Percentiles rank a stretch among this genome's conserved stretches.
phyloP scores from a whole-genome alignment of 2,888 invertebrate genomes.

The Gari tellinella region DNA sequence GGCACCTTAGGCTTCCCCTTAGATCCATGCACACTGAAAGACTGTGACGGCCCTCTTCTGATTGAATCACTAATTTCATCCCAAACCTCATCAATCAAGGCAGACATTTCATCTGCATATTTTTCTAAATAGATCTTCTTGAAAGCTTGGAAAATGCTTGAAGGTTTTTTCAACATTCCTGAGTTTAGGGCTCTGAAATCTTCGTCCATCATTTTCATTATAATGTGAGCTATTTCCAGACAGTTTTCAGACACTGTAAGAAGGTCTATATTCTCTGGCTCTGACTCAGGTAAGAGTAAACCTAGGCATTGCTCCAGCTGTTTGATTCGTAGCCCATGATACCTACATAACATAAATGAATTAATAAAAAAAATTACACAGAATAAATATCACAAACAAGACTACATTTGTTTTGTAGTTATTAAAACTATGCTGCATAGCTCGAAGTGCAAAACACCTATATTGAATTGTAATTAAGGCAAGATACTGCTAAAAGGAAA shows the following conservation, averaged over 20 bases:
- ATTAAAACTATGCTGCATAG: too few species aligned
- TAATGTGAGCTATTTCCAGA: slow-evolving; percentile 67
- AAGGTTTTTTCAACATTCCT: slow-evolving; percentile 77
- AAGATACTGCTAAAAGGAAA: too few species aligned
- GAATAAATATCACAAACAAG: neutral
- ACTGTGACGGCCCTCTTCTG: slow-evolving; percentile 58
- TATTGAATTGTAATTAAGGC: too few species aligned
- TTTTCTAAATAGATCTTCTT: slow-evolving; percentile 81
- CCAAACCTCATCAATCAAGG: slow-evolving; percentile 77
- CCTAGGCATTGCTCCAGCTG: slow-evolving; percentile 75
- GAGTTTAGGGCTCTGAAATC: slow-evolving; percentile 79
- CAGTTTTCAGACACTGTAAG: slow-evolving; percentile 74
- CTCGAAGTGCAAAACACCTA: too few species aligned
- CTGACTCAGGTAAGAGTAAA: slow-evolving; percentile 69
- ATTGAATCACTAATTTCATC: slow-evolving; percentile 73
- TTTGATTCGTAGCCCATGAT: slow-evolving; percentile 72
- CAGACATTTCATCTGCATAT: slow-evolving; percentile 79
- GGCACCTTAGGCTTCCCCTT: slow-evolving; percentile 37
- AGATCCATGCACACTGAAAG: slow-evolving; percentile 62
- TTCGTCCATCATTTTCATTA: slow-evolving; percentile 80
- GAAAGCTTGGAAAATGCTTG: slow-evolving; percentile 75
- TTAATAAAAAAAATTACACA: slow-evolving; percentile 1
- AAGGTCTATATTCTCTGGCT: slow-evolving; percentile 68
- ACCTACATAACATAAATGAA: too few species aligned
- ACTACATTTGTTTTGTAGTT: too few species aligned